Conservation (phyloP, 2,797 vertebrate genomes). For the Pantherophis vulpinus region DNA sequence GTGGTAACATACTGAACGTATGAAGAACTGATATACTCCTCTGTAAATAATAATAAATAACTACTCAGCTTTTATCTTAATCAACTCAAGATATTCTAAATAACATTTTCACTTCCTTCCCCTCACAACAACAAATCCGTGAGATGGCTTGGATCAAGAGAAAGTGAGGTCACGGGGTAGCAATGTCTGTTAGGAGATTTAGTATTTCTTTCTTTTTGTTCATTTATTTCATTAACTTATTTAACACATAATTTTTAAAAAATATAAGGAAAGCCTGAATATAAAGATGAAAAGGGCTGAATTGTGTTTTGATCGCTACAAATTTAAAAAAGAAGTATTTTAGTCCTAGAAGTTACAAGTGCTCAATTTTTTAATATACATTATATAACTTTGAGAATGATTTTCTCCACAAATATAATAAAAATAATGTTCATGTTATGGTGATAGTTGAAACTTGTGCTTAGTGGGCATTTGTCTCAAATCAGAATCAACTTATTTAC, state of each 20-base stretch:
- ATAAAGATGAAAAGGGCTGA: neutral
- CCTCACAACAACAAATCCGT: neutral
- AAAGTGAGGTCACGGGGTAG: neutral
- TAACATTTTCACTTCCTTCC: neutral
- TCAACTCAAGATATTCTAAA: neutral
- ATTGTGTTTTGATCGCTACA: neutral
- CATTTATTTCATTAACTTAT: neutral
- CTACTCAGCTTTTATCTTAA: neutral
- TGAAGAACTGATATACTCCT: neutral
- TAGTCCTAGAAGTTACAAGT: neutral
- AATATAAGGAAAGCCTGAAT: neutral
- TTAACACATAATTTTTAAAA: neutral
- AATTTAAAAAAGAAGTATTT: neutral
- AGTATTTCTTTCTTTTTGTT: neutral
- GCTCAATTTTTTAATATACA: neutral
- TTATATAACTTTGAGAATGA: neutral
- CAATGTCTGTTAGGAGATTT: neutral
- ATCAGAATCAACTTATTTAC: neutral
- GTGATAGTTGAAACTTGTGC: neutral
- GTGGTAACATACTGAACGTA: neutral
- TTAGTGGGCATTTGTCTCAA: neutral
- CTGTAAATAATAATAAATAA: neutral
- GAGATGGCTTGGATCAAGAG: neutral
- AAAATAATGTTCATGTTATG: neutral
- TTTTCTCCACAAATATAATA: neutral